A percentile compares a stretch with the other conserved stretches of the same genome.
These are phyloP conservation scores for Romanogobio albipinnatus DNA, from an alignment of 2,113 vertebrate species.

Conservation along the genomic window DNA sequence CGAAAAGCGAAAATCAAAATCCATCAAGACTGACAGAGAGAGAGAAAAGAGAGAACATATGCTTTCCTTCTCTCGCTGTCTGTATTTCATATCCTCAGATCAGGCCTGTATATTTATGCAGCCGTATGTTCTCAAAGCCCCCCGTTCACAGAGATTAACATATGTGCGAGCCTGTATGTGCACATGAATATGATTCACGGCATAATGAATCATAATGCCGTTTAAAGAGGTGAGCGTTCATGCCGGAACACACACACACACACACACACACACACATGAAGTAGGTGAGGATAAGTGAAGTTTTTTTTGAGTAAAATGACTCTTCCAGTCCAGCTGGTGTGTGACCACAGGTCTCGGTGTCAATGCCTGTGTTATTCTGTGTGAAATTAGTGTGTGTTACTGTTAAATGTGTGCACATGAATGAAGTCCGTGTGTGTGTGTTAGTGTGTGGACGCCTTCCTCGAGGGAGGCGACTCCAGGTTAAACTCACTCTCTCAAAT, in stretches of 20 bases:
- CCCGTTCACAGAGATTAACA: constrained; percentile 34
- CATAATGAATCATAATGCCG: constrained; percentile 72
- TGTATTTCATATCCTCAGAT: constrained; percentile 22
- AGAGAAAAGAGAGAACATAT: constrained; percentile 35
- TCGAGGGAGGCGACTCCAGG: constrained; percentile 61
- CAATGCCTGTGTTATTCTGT: constrained; percentile 37
- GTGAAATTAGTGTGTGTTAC: constrained; percentile 46
- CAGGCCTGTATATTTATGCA: constrained; percentile 32
- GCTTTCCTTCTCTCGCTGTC: constrained; percentile 25
- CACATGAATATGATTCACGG: constrained; percentile 68
- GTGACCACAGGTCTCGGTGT: constrained; percentile 51
- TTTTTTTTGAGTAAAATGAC: constrained; percentile 65
- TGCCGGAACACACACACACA: constrained; percentile 57
- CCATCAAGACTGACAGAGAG: constrained; percentile 27
- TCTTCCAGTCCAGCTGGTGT: constrained; percentile 57
- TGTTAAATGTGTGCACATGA: constrained; percentile 40
- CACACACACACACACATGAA: constrained; percentile 48
- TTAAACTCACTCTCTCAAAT: constrained; percentile 61
- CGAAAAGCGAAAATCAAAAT: constrained; percentile 38
- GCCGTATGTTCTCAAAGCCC: constrained; percentile 50
- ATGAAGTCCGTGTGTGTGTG: constrained; percentile 50
- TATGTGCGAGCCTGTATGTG: constrained; percentile 45
- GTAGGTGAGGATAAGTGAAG: constrained; percentile 49
- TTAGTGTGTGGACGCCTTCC: constrained; percentile 58
- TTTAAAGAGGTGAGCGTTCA: constrained; percentile 70